Conservation (phyloP, 2,797 vertebrate genomes). For the Gorsachius magnificus region DNA sequence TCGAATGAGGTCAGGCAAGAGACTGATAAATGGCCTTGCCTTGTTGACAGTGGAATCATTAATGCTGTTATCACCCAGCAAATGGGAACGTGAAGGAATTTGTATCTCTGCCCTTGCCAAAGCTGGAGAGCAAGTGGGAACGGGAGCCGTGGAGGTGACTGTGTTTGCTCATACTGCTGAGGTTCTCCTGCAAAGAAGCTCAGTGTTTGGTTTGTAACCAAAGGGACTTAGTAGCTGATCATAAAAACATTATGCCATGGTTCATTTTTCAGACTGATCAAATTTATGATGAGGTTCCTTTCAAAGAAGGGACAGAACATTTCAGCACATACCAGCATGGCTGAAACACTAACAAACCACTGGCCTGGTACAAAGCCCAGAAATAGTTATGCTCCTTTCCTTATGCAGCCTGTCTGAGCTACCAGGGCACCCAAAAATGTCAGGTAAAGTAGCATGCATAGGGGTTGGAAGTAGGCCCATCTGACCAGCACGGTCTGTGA, state of each 20-base stretch:
- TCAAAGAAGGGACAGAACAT: background rate
- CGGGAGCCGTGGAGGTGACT: background rate
- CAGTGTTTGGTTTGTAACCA: background rate
- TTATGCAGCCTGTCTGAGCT: background rate
- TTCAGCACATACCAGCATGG: background rate
- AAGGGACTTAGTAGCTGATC: background rate
- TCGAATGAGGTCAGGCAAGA: background rate
- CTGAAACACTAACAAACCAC: background rate
- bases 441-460: background rate
- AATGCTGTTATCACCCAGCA: background rate
- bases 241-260: background rate
- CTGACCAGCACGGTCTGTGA: slow-evolving; percentile 15
- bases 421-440: slow-evolving; percentile 14
- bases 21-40: background rate
- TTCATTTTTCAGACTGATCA: background rate
- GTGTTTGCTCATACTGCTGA: background rate
- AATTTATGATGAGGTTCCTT: background rate
- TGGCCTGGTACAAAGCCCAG: background rate
- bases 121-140: background rate
- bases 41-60: background rate
- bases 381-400: background rate
- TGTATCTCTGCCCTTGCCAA: background rate
- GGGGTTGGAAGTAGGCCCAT: slow-evolving; percentile 37
- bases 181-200: background rate
- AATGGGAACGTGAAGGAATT: background rate